Conservation (phyloP, 2,113 vertebrate genomes). For the Sarotherodon lohbergeri region DNA sequence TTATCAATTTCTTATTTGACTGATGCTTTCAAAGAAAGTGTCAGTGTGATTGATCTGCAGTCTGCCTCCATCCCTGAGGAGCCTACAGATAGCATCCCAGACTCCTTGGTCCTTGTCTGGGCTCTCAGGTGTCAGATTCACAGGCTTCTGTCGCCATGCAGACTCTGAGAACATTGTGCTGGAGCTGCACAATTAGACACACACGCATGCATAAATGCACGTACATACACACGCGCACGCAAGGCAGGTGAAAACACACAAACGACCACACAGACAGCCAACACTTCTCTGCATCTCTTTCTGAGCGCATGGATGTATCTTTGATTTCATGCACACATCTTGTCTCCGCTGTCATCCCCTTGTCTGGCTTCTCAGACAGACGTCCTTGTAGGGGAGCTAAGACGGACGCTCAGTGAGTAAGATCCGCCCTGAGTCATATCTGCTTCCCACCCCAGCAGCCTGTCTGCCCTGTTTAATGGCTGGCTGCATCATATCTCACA, state of each 20-base stretch:
- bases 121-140: conserved; percentile 74
- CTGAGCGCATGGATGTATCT: conserved; percentile 20
- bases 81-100: conserved; percentile 45
- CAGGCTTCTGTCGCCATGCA: conserved; percentile 71
- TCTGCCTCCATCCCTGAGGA: conserved; percentile 18
- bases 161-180: conserved; percentile 70
- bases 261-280: background rate
- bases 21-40: conserved; percentile 28
- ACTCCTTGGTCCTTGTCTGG: conserved; percentile 51
- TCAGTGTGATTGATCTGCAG: conserved; percentile 40
- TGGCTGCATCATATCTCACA: conserved; percentile 18
- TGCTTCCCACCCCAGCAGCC: conserved; percentile 38
- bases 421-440: conserved; percentile 56
- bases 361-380: conserved; percentile 64
- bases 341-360: conserved; percentile 49
- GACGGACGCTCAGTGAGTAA: conserved; percentile 57
- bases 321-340: conserved; percentile 54
- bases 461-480: conserved; percentile 22
- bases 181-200: conserved; percentile 64
- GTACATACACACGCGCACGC: background rate
- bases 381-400: conserved; percentile 52
- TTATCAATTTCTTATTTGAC: conserved; percentile 21
- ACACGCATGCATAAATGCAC: background rate
- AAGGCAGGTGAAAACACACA: background rate
- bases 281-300: background rate